phyloP scores from a whole-genome alignment of 2,113 vertebrate genomes.

The Lophius piscatorius region DNA sequence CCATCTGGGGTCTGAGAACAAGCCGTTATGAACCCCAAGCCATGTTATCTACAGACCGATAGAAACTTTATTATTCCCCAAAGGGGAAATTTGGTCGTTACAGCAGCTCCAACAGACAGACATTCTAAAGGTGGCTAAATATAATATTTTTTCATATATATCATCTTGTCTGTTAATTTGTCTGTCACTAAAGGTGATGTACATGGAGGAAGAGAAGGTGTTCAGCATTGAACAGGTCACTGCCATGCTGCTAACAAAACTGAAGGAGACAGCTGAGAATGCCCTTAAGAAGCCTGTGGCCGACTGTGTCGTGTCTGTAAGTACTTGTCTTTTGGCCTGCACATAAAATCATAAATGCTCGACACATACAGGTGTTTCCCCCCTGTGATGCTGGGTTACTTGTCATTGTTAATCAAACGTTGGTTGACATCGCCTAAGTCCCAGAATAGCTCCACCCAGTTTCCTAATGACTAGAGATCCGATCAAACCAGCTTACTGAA shows the following conservation, averaged over 20 bases:
- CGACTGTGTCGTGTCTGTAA: constrained; percentile 96
- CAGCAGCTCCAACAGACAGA: too few relatives aligned
- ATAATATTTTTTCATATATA: too few relatives aligned
- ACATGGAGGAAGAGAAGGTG: constrained; percentile 95
- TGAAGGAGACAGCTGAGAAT: constrained; percentile 94
- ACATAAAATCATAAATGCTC: not conserved
- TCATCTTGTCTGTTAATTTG: not conserved
- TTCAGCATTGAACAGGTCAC: constrained; percentile 96
- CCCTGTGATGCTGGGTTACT: not conserved
- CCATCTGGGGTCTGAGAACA: too few relatives aligned
- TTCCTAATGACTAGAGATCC: not conserved
- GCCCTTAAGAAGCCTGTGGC: constrained; percentile 95
- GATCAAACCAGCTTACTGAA: not conserved
- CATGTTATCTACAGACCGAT: too few relatives aligned
- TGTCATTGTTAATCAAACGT: too few relatives aligned
- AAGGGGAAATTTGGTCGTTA: too few relatives aligned
- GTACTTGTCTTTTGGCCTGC: too few relatives aligned
- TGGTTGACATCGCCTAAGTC: too few relatives aligned
- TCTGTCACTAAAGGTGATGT: constrained; percentile 85
- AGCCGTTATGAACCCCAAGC: too few relatives aligned
- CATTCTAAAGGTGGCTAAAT: too few relatives aligned
- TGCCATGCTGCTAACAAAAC: constrained; percentile 94
- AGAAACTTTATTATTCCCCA: too few relatives aligned
- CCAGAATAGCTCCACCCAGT: too few relatives aligned
- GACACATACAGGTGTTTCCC: constrained; percentile 2